Base-by-base conservation (phyloP, 2,888 invertebrate species). In the Steromphala cineraria region DNA sequence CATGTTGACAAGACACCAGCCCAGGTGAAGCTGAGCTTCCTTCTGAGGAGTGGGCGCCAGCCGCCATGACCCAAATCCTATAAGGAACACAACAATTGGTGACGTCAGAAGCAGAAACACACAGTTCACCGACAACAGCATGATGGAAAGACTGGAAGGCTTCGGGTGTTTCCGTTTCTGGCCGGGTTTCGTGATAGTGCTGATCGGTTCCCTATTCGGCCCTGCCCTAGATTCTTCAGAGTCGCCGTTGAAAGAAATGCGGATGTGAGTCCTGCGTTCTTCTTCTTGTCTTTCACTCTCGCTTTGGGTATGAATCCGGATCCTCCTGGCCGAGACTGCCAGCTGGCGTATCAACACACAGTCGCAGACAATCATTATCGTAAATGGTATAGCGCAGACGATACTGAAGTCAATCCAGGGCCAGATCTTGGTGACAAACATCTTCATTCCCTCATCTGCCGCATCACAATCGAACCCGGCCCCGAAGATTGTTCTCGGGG, bases 401-500 rank as follows among this genome's bases (percentile, higher is more conserved):
- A 87, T 81, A 62, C 88, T 85, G 52, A 90, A 87, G 75, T 90
- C 90, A 15, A 90, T 84, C 90, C 90, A 90, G 0, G 89, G 90
- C 89, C 90, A 90, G 13, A 83, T 53, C 1, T 52, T 78, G 31
- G 79, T 67, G 4, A 83, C 36, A 67, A 82, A 82, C 31, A 67
- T 24, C n/a, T 80, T 62, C n/a, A 36, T 19, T 4, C 36, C 21
- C 4, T 31, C 36, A 21, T n/a, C 46, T 7, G 67, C 67, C 4
- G 40, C 56, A 40, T 53, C 40, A 71, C 80, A 80, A 17, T 56
- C 74, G n/a, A 80, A 40, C 31, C 62, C 75, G 0, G 17, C 55
- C 36, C 53, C 80, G 56, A 75, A 75, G 53, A 56, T 75, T 7
- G 52, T 53, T 31, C 40, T 28, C 36, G 19, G 31, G 4, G 75